Base-by-base conservation (phyloP, 2,113 vertebrate species). In the Andinoacara biseriatus region DNA sequence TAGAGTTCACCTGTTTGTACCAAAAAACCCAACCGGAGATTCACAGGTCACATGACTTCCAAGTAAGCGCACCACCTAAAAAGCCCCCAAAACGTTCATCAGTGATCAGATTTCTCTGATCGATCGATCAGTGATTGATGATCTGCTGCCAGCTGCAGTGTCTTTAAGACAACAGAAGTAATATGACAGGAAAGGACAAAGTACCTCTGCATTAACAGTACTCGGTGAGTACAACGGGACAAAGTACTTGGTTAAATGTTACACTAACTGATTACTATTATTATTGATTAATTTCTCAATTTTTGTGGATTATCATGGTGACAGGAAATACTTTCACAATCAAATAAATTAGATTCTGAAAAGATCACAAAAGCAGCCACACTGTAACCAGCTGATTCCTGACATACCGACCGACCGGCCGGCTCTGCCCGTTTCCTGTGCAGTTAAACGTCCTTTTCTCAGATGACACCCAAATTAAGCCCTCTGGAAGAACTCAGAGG, bases 1-100 rank as follows among this genome's bases (percentile, higher is more conserved):
- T 26, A 67, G 63, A 46, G 43, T 67, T 46, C 63, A 67, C 38
- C 22, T 46, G 63, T 46, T 67, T 67, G 63, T 67, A 67, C 62
- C 22, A 46, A 46, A 46, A 38, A 67, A 46, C 35, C 3, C 62
- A 26, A 33, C 33, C 7, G 33, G 33, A 6, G 62, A 67, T 26
- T 67, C 38, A 43, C 38, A 24, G n/a, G 62, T 43, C 43, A 22
- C 62, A 43, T 14, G n/a, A 65, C 38, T 17, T 17, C 38, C 62
- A 43, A n/a, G 14, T 67, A 22, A 43, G 46, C 26, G 43, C n/a
- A 26, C 38, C 22, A 46, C 22, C 14, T 67, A n/a, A 43, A 65
- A 24, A 65, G 38, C 24, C n/a, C 22, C 40, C 13, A 65, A 65
- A 24, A n/a, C 1, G 24, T 43, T 65, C 13, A 65, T 43, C 38